Base-by-base conservation (phyloP, 2,888 invertebrate genomes). In the Chrysolina haemoptera region DNA sequence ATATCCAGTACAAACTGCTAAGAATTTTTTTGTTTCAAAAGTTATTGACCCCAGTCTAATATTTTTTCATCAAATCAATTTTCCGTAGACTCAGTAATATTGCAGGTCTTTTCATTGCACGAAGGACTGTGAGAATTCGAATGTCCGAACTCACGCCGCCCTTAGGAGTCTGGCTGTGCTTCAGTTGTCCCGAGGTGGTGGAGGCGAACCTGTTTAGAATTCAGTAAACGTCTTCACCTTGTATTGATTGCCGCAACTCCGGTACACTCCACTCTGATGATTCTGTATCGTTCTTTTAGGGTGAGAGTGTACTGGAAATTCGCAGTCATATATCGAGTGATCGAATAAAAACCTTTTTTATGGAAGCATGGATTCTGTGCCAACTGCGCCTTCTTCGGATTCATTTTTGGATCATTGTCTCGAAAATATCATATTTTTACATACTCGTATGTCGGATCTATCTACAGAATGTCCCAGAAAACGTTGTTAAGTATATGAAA, bases 241-340 rank as follows among this genome's bases (percentile, higher is more conserved):
- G 91, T 92, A 92, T 92, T 91, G 91, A 92, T 92, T 91, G 91
- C 90, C 88, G 88, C 89, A 89, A 85, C 87, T 73, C 70, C 20
- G 62, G 69, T 73, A 73, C 59, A 73, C 69, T 71, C 71, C 71
- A 53, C 68, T 66, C 46, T 43, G 71, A 64, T 70, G 70, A 71
- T 71, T 69, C 75, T 68, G 71, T 71, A 66, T 71, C 68, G 68
- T 70, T 50, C 66, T 62, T 55, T 69, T 35, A 46, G 63, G 27
- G 59, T 27, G 62, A 67, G 43, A 67, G 35, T 59, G 59, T 59
- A 59, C 59, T n/a, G 59, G 16, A 66, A 66, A 66, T 66, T 64
- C 43, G 43, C 50, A 53, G 46, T 48, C n/a, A 66, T 66, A 53
- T 66, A 66, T 48, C 35, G 35, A 66, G 27, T 50, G 63, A 53